Evolutionary conservation across 1,140 invertebrate genomes (phyloP).

Genomic region (Ceratina australensis): DNA sequence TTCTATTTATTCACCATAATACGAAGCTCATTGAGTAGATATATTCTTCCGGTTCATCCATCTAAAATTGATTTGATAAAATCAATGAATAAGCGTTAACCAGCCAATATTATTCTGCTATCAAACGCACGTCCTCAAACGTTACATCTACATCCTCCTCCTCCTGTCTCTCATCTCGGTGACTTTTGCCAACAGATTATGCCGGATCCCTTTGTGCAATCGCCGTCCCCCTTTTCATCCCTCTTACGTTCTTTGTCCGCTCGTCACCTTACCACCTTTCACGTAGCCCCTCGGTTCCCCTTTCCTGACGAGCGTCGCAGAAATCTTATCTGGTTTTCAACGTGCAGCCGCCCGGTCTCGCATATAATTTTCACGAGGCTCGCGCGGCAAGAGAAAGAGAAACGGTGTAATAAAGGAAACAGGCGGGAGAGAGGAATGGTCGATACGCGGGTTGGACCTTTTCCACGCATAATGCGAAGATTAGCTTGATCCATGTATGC

Average conservation of each 20-base stretch:
- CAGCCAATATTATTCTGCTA: too few species aligned
- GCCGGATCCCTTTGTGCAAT: constrained; percentile 64
- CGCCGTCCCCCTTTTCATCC: constrained; percentile 23
- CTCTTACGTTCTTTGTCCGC: constrained; percentile 14
- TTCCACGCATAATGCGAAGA: constrained; percentile 49
- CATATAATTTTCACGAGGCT: constrained; percentile 36
- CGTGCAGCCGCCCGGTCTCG: constrained; percentile 6
- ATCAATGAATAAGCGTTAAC: too few species aligned
- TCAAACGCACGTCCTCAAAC: not conserved
- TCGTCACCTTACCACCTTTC: constrained; percentile 17
- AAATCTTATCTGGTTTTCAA: constrained; percentile 35
- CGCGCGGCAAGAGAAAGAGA: not conserved
- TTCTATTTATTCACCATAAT: too few species aligned
- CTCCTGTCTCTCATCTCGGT: not conserved
- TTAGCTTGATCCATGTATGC: constrained; percentile 40
- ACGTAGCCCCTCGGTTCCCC: constrained; percentile 15
- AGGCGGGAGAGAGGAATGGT: constrained; percentile 17
- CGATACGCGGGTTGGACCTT: constrained; percentile 44
- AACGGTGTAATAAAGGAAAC: too few species aligned
- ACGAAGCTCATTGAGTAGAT: too few species aligned
- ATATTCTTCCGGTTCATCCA: too few species aligned
- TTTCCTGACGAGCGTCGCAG: constrained; percentile 15
- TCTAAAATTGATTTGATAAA: too few species aligned
- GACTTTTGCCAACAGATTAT: constrained; percentile 52
- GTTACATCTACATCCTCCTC: constrained; percentile 32